Evolutionary conservation across 1,140 invertebrate genomes (phyloP), one percentile per base, ranked within the genome.

Genomic region (Panonychus citri): DNA sequence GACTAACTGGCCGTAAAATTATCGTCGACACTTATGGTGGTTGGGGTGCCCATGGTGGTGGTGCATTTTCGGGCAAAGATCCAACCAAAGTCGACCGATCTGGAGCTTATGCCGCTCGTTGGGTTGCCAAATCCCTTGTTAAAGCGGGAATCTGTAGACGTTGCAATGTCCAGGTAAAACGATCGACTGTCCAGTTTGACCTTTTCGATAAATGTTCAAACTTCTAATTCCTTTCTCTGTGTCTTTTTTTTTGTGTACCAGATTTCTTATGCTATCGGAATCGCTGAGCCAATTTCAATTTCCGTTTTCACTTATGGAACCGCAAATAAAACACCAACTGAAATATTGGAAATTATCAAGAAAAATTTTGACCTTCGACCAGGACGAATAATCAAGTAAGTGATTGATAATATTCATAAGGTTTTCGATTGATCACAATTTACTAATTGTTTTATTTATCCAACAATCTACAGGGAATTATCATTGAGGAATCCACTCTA

Each of bases 11-110:
- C 10, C 77, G 91, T 42, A 96, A 96, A 73, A 96, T 96, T 60
- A 95, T 96, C 64, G 90, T 96, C 25, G 91, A 96, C 68, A 96
- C 91, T n/a, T 96, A 96, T 66, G 91, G 91, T 53, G 91, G 91
- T 1, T 50, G 89, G 89, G 90, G 90, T 53, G 89, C 89, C 46
- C 90, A 96, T 69, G 91, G 91, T 55, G 91, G 91, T 64, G 91
- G 91, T 59, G 90, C 91, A 24, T 95, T 96, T 73, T 77, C 76
- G 49, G 91, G 91, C 60, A 96, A 96, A 75, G 91, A 96, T 73
- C 90, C 87, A 69, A 90, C 88, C 37, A 96, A 96, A 71, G 90
- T 95, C 37, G 91, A 96, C 70, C 76, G 91, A 66, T 93, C 87
- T 15, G 91, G 86, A 40, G 91, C 91, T 1, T 96, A 96, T 70